Evolutionary conservation across 1,140 invertebrate species (phyloP).

Genomic region (Aphis gossypii): DNA sequence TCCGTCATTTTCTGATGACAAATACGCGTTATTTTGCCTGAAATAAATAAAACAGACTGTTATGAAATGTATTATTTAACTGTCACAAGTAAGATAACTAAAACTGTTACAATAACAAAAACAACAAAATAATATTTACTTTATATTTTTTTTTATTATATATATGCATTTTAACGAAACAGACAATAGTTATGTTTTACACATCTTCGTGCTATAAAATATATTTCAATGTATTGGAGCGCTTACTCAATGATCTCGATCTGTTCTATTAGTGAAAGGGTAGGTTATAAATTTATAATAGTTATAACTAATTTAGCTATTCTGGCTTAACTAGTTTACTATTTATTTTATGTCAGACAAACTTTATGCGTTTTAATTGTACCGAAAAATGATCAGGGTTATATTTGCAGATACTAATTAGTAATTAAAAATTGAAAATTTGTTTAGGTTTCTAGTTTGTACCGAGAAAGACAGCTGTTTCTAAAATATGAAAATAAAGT

Average conservation of each 20-base stretch:
- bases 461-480: no score
- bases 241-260: neutral
- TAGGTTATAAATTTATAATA: neutral
- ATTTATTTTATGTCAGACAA: no score
- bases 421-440: no score
- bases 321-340: no score
- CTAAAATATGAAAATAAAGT: no score
- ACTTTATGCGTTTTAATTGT: no score
- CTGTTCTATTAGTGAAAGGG: neutral
- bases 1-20: conserved; percentile 65
- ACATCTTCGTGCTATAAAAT: neutral
- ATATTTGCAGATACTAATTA: no score
- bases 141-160: neutral
- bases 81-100: neutral
- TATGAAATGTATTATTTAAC: neutral
- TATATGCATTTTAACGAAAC: neutral
- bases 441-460: no score
- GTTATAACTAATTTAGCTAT: neutral
- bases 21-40: conserved; percentile 64
- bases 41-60: conserved; percentile 59
- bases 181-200: neutral
- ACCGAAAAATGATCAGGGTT: no score
- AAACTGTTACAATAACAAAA: neutral
- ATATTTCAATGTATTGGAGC: neutral
- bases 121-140: neutral